Evolutionary conservation across 2,113 vertebrate species (phyloP), one percentile per base, ranked within the genome.

Genomic region (Camelus bactrianus): DNA sequence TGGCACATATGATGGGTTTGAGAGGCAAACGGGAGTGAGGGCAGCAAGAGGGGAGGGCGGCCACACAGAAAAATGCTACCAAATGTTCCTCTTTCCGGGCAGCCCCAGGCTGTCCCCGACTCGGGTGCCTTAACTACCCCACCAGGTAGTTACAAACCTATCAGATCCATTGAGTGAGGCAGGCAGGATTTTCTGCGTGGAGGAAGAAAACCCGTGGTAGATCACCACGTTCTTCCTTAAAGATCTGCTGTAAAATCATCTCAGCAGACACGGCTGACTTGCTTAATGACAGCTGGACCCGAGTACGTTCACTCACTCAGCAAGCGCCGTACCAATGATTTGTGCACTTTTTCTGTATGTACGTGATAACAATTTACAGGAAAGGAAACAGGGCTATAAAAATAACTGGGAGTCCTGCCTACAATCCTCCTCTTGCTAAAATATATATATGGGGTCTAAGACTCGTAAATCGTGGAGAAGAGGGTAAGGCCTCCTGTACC

Each of bases 271-370:
- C 26, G 26, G 54, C 58, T 11, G 48, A 28, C 62, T 48, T 65
- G 52, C 10, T 2, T 35, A 32, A 15, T 8, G 28, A 8, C 2
- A 4, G 19, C 15, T 38, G 6, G 35, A 4, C 9, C 6, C 1
- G 2, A 30, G 4, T 24, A 58, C 10, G 6, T 35, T 69, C 11
- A 13, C 24, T 32, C 12, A 32, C 4, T 42, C 58, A 13, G 50
- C 10, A 26, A 60, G 77, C 48, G 67, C 90, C 69, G 0, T 6
- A 11, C 20, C n/a, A 42, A 10, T 0, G 38, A 76, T 67, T 1
- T 73, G 48, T 28, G 2, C 3, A 12, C 69, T 72, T 20, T 11
- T 11, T n/a, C 91, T 46, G 1, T 16, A 4, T 11, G 3, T 26
- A 5, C 30, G 24, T 20, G 35, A 38, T 38, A 20, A 3, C 22